Conservation (phyloP, 2,888 invertebrate species). For the Dolichomitus sp. region DNA sequence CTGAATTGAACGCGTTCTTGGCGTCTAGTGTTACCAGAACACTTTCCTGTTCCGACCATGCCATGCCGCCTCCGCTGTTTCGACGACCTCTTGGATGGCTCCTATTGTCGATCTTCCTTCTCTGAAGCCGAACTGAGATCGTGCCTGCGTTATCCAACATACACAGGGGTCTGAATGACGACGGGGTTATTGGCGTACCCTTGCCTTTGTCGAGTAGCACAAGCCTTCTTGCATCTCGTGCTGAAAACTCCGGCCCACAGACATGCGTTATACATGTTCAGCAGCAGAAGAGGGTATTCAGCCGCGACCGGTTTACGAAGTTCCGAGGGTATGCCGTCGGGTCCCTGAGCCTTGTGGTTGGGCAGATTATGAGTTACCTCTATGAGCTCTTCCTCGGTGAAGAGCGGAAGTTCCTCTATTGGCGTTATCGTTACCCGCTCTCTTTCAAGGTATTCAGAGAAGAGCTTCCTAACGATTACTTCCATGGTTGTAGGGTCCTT, state of each 20-base stretch:
- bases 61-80: no score
- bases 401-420: background rate
- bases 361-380: no score
- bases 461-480: background rate
- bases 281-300: constrained; percentile 46
- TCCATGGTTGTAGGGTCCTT: no score
- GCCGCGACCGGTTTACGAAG: constrained; percentile 58
- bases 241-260: background rate
- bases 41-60: no score
- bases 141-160: background rate
- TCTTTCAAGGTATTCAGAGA: background rate
- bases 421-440: background rate
- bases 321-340: constrained; percentile 65
- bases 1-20: no score
- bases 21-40: no score
- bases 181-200: background rate
- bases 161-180: background rate
- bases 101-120: background rate
- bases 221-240: background rate
- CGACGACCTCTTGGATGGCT: no score
- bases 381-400: no score
- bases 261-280: constrained; percentile 33
- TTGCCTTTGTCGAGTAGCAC: background rate
- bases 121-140: no score
- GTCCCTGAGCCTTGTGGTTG: background rate